Evolutionary conservation across 2,113 vertebrate species (phyloP).

Genomic region (Amazona vittata): DNA sequence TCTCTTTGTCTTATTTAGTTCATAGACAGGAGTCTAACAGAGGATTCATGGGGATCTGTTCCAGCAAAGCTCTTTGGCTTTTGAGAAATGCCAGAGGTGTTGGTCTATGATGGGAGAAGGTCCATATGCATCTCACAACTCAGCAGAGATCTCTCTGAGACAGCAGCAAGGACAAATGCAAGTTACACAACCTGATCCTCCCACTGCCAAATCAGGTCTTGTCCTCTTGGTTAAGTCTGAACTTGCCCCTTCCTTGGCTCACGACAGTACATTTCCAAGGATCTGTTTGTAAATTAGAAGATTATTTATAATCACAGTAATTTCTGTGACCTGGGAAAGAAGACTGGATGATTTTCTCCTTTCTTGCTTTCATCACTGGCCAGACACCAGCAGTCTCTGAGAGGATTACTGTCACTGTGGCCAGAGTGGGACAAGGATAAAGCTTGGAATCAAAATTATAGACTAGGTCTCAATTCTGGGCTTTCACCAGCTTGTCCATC

Average conservation of each 20-base stretch:
- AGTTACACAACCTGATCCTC: background rate
- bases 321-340: background rate
- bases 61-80: background rate
- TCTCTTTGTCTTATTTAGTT: rapidly evolving
- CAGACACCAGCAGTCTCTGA: background rate
- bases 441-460: background rate
- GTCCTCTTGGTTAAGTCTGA: background rate
- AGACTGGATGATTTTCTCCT: background rate
- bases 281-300: background rate
- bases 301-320: background rate
- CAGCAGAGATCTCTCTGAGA: background rate
- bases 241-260: background rate
- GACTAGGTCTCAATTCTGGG: background rate
- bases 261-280: background rate
- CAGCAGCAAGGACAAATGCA: background rate
- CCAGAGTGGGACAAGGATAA: background rate
- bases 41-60: background rate
- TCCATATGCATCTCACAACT: background rate
- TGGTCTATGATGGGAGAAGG: rapidly evolving
- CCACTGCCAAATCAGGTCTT: background rate
- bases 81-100: background rate
- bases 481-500: background rate
- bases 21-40: background rate
- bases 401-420: background rate
- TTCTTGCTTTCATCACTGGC: background rate